A percentile compares a stretch with the other conserved stretches of the same genome.
Evolutionary conservation across 2,113 vertebrate genomes (phyloP).

Genomic region (Coturnix japonica): DNA sequence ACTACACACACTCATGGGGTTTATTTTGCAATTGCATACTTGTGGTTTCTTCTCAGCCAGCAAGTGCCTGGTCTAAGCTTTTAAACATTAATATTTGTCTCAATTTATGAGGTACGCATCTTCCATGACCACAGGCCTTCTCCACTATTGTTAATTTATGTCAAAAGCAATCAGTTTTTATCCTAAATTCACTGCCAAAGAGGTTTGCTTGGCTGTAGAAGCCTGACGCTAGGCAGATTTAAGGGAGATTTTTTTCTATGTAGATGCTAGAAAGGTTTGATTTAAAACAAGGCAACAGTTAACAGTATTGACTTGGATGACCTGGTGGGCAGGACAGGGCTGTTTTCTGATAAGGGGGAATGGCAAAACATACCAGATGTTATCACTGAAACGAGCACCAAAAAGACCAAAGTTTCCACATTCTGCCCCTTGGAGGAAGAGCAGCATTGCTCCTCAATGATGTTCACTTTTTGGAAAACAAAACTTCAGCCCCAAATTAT

Average conservation of each 20-base stretch:
- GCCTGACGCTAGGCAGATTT: background rate
- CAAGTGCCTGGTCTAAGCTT: background rate
- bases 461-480: background rate
- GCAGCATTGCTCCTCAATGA: background rate
- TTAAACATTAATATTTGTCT: background rate
- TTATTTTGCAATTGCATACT: background rate
- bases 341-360: background rate
- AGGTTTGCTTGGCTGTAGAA: background rate
- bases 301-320: background rate
- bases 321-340: background rate
- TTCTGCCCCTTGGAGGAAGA: background rate
- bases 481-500: background rate
- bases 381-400: background rate
- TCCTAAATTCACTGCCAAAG: background rate
- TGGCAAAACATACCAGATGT: background rate
- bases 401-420: background rate
- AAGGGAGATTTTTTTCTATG: background rate
- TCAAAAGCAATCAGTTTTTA: background rate
- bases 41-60: background rate
- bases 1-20: rapidly evolving
- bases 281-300: background rate
- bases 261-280: background rate
- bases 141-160: background rate
- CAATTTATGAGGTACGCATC: background rate
- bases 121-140: background rate